Evolutionary conservation across 2,113 vertebrate genomes (phyloP).

Genomic region (Boleophthalmus pectinirostris): DNA sequence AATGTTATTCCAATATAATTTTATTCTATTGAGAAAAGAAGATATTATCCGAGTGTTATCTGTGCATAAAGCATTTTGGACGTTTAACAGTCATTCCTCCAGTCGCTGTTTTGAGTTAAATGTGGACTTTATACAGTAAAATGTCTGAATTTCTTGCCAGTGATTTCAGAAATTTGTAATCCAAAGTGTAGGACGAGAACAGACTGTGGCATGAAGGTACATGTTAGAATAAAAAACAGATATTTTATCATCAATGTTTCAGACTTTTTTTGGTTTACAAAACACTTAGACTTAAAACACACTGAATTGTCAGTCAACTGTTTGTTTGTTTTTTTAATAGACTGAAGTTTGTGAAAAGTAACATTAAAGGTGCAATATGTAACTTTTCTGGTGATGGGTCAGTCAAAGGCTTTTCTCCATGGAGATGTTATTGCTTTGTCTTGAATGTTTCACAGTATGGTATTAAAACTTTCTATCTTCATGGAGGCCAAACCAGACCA

Average conservation of each 20-base stretch:
- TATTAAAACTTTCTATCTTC: no score
- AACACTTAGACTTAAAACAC: no score
- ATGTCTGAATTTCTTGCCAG: slow-evolving; percentile 17
- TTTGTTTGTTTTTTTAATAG: no score
- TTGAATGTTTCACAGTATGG: no score
- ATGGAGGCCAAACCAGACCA: no score
- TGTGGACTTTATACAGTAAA: slow-evolving; percentile 50
- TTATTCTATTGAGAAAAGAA: slow-evolving; percentile 63
- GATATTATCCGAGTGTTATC: slow-evolving; percentile 80
- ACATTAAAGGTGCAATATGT: no score
- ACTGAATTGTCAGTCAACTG: no score
- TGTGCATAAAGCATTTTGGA: slow-evolving; percentile 76
- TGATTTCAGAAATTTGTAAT: slow-evolving; percentile 53
- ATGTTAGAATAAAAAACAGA: slow-evolving; percentile 71
- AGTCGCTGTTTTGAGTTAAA: slow-evolving; percentile 58
- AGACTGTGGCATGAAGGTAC: slow-evolving; percentile 74
- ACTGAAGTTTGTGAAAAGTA: no score
- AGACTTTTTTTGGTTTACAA: slow-evolving; percentile 7
- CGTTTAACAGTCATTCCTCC: slow-evolving; percentile 62
- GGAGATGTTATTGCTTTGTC: no score
- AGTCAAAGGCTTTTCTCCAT: no score
- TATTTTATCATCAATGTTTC: slow-evolving; percentile 69
- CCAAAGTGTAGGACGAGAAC: slow-evolving; percentile 42
- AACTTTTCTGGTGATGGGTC: no score
- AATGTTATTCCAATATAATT: slow-evolving; percentile 77